These are phyloP conservation scores for Hestina assimilis DNA, from an alignment of 1,140 invertebrate genomes.

Conservation along the genomic window DNA sequence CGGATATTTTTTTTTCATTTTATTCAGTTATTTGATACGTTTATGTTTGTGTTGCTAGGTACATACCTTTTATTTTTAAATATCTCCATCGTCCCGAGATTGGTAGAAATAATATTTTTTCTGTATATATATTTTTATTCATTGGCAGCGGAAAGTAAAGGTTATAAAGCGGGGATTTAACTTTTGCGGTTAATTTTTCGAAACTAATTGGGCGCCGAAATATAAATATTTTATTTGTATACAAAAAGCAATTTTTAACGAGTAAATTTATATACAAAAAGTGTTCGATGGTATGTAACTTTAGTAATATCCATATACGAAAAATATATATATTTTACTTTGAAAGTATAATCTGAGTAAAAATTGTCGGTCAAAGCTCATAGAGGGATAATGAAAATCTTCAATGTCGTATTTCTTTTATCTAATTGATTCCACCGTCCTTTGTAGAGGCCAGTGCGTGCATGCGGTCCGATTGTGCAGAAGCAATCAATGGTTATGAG, in stretches of 20 bases:
- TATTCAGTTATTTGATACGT: conserved; percentile 66
- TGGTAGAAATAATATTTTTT: conserved; percentile 43
- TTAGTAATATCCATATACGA: too few relatives aligned
- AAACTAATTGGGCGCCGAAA: conserved; percentile 14
- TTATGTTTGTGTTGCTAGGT: conserved; percentile 53
- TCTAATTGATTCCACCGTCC: conserved; percentile 64
- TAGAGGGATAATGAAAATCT: conserved; percentile 46
- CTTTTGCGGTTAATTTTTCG: conserved; percentile 13
- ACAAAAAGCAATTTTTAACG: background rate
- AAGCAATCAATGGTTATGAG: conserved; percentile 70
- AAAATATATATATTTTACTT: too few relatives aligned
- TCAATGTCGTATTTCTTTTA: conserved; percentile 58
- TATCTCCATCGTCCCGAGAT: conserved; percentile 45
- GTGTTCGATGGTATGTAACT: too few relatives aligned
- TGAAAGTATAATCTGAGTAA: too few relatives aligned
- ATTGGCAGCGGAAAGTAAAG: conserved; percentile 11
- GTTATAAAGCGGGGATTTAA: conserved; percentile 17
- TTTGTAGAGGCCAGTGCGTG: conserved; percentile 54
- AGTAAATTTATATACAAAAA: background rate
- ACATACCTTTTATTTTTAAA: conserved; percentile 32
- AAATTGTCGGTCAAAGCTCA: conserved; percentile 17
- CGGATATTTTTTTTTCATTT: conserved; percentile 65
- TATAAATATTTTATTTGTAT: conserved; percentile 2
- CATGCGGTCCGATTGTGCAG: conserved; percentile 54
- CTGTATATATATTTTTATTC: conserved; percentile 16